phyloP scores from a whole-genome alignment of 2,888 invertebrate genomes.

The Cecidostiba fungosa region DNA sequence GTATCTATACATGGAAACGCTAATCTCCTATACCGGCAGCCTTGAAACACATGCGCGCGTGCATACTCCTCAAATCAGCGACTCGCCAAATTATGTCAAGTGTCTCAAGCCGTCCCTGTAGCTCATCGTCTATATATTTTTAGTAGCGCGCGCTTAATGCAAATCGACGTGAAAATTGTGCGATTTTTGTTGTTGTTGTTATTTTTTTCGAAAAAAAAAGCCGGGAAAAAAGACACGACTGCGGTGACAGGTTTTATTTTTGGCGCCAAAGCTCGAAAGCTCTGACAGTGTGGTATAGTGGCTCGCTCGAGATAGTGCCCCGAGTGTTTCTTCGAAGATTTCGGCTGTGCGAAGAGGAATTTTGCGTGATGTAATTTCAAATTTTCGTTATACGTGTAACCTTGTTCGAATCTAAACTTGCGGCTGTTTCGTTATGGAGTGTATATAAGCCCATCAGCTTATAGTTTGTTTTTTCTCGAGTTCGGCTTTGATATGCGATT shows the following conservation, averaged over 20 bases:
- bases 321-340: neutral
- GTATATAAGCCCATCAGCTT: neutral
- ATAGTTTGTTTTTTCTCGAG: neutral
- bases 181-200: neutral
- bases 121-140: slow-evolving; percentile 10
- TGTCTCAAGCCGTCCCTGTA: neutral
- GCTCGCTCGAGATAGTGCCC: neutral
- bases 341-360: neutral
- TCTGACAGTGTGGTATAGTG: neutral
- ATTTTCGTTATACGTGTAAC: neutral
- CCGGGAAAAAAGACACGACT: neutral
- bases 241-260: slow-evolving; percentile 32
- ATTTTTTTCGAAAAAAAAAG: slow-evolving; percentile 11
- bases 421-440: neutral
- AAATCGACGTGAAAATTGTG: slow-evolving; percentile 28
- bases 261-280: neutral
- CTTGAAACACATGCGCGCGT: neutral
- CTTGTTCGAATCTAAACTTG: neutral
- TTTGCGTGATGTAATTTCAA: neutral
- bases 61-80: neutral
- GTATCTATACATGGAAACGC: neutral
- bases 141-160: slow-evolving; percentile 16
- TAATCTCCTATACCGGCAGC: neutral
- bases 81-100: slow-evolving; percentile 49
- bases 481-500: slow-evolving; percentile 17